These are phyloP conservation scores for Pollenia griseotomentosa DNA, from an alignment of 2,888 invertebrate species.

Conservation along the genomic window DNA sequence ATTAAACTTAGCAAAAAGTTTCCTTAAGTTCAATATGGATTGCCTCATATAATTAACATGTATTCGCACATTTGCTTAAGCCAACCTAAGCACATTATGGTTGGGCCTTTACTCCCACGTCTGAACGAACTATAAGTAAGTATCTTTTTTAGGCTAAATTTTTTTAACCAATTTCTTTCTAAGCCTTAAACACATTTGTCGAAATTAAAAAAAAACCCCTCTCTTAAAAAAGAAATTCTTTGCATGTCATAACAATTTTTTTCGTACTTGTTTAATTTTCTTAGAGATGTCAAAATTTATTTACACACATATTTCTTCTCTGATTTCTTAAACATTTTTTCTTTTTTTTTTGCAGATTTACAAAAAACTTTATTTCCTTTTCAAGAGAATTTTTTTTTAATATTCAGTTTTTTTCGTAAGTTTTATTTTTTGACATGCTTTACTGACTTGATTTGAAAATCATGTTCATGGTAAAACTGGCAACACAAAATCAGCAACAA, in stretches of 20 bases:
- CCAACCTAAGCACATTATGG: no score
- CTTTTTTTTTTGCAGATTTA: background rate
- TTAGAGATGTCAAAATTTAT: slow-evolving; percentile 55
- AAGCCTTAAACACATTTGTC: background rate
- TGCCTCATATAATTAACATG: no score
- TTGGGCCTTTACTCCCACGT: no score
- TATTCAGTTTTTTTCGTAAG: slow-evolving; percentile 18
- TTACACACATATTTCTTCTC: background rate
- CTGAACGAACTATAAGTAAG: background rate
- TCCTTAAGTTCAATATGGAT: no score
- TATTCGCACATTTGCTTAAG: no score
- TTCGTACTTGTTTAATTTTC: slow-evolving; percentile 45
- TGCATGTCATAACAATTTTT: slow-evolving; percentile 65
- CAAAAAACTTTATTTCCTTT: slow-evolving; percentile 58
- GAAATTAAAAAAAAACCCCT: background rate
- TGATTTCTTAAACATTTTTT: background rate
- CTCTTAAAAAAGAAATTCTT: background rate
- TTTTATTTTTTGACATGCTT: slow-evolving; percentile 69
- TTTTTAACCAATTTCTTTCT: slow-evolving; percentile 4
- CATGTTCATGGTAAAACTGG: slow-evolving; percentile 71
- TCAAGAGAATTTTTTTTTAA: slow-evolving; percentile 40
- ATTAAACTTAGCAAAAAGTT: no score
- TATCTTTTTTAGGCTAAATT: background rate
- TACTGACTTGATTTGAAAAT: slow-evolving; percentile 74
- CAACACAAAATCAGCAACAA: slow-evolving; percentile 29